Percentiles rank a stretch among this genome's conserved stretches.
phyloP scores from a whole-genome alignment of 2,888 invertebrate genomes.

The Drosophila kambysellisi region DNA sequence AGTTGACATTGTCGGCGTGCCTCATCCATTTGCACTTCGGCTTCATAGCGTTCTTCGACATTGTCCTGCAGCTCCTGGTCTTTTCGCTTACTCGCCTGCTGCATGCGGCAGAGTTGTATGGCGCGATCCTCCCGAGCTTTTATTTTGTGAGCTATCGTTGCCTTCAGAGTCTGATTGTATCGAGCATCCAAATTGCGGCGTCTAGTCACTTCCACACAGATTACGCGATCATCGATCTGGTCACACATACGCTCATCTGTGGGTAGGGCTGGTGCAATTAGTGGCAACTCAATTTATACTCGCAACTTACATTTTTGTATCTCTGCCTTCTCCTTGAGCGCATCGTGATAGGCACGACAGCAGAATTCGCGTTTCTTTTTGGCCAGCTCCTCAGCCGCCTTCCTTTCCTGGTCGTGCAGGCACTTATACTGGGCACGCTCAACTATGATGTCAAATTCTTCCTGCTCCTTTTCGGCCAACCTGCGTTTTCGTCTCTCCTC shows the following conservation, averaged over 20 bases:
- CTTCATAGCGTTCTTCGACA: slow-evolving; percentile 24
- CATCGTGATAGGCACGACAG: slow-evolving; percentile 40
- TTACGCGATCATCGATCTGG: slow-evolving; percentile 53
- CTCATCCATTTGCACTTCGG: slow-evolving; percentile 43
- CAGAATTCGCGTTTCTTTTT: slow-evolving; percentile 33
- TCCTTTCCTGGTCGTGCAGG: slow-evolving; percentile 46
- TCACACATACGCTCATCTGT: slow-evolving; percentile 48
- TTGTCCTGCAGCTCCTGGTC: slow-evolving; percentile 1
- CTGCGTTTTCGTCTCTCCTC: slow-evolving; percentile 24
- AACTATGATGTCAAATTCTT: slow-evolving; percentile 36
- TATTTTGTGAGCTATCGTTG: slow-evolving; percentile 6
- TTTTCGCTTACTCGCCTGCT: slow-evolving; percentile 21
- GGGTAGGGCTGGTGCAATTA: background rate
- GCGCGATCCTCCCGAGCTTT: slow-evolving; percentile 19
- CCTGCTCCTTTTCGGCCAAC: slow-evolving; percentile 29
- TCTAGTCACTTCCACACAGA: slow-evolving; percentile 46
- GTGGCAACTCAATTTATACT: no score
- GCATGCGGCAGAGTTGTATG: slow-evolving; percentile 7
- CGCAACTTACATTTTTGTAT: slow-evolving; percentile 40
- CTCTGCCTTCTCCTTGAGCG: slow-evolving; percentile 45
- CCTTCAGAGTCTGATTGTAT: slow-evolving; percentile 27
- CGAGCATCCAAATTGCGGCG: slow-evolving; percentile 43
- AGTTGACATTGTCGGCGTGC: slow-evolving; percentile 44
- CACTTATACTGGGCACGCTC: slow-evolving; percentile 58
- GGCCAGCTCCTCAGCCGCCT: slow-evolving; percentile 27